These are phyloP conservation scores for Coenobita brevimanus DNA, from an alignment of 1,140 invertebrate genomes.

Conservation along the genomic window DNA sequence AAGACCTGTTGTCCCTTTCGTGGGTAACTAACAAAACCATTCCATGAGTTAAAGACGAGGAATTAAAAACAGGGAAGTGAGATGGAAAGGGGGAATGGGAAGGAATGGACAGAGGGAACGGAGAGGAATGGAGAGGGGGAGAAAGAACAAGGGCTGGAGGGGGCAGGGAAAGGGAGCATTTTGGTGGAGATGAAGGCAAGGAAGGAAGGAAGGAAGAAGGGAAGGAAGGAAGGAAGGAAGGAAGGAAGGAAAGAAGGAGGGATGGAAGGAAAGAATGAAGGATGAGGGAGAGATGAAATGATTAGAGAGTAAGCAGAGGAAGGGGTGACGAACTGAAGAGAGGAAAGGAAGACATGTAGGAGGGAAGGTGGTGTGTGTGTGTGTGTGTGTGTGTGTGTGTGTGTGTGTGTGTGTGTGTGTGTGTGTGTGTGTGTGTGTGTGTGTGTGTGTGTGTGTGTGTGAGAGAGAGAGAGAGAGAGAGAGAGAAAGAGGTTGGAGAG, in stretches of 20 bases:
- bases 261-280: not conserved
- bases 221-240: not conserved
- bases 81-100: not conserved
- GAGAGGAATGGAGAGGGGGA: not conserved
- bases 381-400: constrained; percentile 22
- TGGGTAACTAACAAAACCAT: too few species aligned
- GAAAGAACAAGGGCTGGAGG: not conserved
- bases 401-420: constrained; percentile 18
- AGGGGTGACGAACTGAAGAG: too few species aligned
- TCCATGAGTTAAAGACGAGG: too few species aligned
- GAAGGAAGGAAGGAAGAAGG: not conserved
- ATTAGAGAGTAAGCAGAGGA: too few species aligned
- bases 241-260: not conserved
- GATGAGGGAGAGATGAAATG: not conserved
- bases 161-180: not conserved
- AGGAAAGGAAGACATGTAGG: not conserved
- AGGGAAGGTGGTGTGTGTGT: not conserved
- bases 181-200: not conserved
- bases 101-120: not conserved
- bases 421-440: constrained; percentile 12
- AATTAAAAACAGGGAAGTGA: not conserved
- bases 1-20: too few species aligned
- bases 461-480: too few species aligned
- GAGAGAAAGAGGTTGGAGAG: not conserved
- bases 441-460: constrained; percentile 27